These are phyloP conservation scores for Gari tellinella DNA, from an alignment of 2,888 invertebrate genomes.

Conservation along the genomic window DNA sequence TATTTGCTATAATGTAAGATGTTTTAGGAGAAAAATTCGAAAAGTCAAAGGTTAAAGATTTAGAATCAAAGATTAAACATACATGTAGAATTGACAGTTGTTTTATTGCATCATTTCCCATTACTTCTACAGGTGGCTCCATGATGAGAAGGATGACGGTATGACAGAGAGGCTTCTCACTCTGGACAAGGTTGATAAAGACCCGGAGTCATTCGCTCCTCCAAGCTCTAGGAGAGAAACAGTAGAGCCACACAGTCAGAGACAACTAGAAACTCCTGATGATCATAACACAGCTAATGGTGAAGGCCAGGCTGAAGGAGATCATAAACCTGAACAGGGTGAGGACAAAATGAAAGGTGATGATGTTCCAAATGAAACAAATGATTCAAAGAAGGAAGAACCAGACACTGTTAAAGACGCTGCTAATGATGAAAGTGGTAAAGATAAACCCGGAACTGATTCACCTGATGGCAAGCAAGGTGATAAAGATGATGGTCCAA, in stretches of 20 bases:
- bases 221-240: neutral
- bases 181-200: constrained; percentile 58
- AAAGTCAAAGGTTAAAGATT: no score
- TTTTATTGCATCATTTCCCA: no score
- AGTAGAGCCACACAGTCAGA: neutral
- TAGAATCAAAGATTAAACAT: no score
- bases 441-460: constrained; percentile 1
- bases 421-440: neutral
- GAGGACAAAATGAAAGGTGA: neutral
- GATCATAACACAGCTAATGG: neutral
- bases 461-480: constrained; percentile 1
- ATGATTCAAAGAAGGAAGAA: no score
- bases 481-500: constrained; percentile 7
- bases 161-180: constrained; percentile 70
- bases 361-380: neutral
- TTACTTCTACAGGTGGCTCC: constrained; percentile 57
- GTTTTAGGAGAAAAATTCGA: no score
- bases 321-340: constrained; percentile 4
- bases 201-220: constrained; percentile 1
- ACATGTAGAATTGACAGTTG: no score
- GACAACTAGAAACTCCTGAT: neutral
- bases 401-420: no score
- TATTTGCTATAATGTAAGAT: no score
- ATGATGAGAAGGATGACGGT: constrained; percentile 72
- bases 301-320: neutral